A percentile compares a stretch with the other conserved stretches of the same genome.
Conservation (phyloP, 2,113 vertebrate genomes). For the Mesembrinibis cayennensis region DNA sequence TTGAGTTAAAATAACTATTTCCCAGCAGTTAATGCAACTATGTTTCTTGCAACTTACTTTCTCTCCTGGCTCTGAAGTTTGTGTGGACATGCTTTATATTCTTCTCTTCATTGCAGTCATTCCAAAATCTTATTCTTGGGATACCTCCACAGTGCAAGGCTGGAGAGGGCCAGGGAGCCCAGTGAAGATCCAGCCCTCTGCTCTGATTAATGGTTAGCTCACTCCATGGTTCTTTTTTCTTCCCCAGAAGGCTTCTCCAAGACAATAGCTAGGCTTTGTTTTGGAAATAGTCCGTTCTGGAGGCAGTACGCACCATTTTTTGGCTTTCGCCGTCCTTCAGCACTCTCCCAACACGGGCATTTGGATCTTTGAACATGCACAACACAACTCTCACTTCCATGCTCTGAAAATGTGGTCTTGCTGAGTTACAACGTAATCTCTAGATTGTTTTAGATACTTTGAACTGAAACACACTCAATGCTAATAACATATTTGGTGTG, state of each 20-base stretch:
- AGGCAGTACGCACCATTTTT: neutral
- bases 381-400: neutral
- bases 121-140: neutral
- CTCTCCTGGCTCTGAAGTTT: neutral
- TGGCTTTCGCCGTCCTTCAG: neutral
- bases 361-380: neutral
- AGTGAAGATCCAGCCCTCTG: neutral
- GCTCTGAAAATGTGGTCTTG: neutral
- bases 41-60: neutral
- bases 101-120: neutral
- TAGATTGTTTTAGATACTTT: neutral
- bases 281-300: neutral
- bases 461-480: neutral
- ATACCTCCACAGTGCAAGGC: neutral
- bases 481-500: neutral
- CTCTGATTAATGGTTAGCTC: neutral
- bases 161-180: neutral
- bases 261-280: neutral
- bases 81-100: neutral
- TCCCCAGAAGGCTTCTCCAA: neutral
- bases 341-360: neutral
- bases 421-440: neutral
- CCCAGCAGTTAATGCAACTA: neutral
- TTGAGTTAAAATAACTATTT: neutral
- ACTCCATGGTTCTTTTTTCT: neutral